Evolutionary conservation across 2,888 invertebrate species (phyloP).

Genomic region (Eueremaeus valkanovi): DNA sequence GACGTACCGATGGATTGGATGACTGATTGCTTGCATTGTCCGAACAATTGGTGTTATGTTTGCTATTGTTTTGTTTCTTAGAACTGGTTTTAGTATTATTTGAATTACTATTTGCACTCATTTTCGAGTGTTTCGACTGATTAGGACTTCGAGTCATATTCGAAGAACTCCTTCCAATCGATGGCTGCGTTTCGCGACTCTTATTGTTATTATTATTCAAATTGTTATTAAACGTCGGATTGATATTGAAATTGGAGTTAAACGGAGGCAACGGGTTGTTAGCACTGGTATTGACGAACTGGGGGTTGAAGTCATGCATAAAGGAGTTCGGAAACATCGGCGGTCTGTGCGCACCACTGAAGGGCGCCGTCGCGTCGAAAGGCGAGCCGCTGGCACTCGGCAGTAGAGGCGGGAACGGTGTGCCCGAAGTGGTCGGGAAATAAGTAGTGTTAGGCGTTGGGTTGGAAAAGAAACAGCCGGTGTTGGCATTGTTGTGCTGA

Average conservation of each 20-base stretch:
- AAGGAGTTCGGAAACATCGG: constrained; percentile 14
- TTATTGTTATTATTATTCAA: background rate
- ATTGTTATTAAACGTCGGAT: background rate
- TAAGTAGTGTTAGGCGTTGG: background rate
- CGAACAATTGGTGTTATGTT: background rate
- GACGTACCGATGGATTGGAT: background rate
- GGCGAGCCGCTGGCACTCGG: constrained; percentile 22
- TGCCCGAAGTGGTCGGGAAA: background rate
- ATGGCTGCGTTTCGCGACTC: background rate
- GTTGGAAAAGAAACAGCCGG: constrained; percentile 31
- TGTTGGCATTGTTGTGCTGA: constrained; percentile 6
- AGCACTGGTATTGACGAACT: constrained; percentile 8
- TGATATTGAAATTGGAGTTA: constrained; percentile 7
- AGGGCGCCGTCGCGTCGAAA: constrained; percentile 1
- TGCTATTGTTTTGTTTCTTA: constrained; percentile 15
- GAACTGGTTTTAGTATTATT: constrained; percentile 1
- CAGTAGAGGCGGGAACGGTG: constrained; percentile 3
- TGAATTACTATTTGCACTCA: constrained; percentile 8
- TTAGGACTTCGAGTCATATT: constrained; percentile 23
- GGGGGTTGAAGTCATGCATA: constrained; percentile 27
- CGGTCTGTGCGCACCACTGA: constrained; percentile 12
- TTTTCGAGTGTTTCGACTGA: constrained; percentile 16
- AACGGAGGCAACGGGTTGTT: constrained; percentile 11
- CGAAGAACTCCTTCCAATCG: constrained; percentile 23
- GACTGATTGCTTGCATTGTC: background rate